Percentiles rank a stretch among this genome's conserved stretches.
Evolutionary conservation across 2,797 vertebrate species (phyloP).

Genomic region (Gymnoscopelus braueri): DNA sequence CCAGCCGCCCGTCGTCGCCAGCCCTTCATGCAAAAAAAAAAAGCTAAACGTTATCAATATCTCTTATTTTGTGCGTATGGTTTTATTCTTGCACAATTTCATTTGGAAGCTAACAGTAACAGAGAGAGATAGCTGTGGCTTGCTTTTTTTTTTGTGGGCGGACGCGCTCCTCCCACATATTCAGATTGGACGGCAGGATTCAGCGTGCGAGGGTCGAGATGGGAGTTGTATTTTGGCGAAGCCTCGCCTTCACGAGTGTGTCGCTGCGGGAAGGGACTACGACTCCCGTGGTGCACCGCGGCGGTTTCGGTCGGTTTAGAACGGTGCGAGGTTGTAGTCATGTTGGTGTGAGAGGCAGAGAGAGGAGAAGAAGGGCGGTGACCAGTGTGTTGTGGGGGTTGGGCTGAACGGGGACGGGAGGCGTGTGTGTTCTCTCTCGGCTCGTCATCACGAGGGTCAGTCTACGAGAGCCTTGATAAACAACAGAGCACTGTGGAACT

Average conservation of each 20-base stretch:
- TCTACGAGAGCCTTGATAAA: not conserved
- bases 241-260: conserved; percentile 64
- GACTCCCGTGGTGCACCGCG: conserved; percentile 64
- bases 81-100: conserved; percentile 75
- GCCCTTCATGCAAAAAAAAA: conserved; percentile 46
- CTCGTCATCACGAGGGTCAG: conserved; percentile 18
- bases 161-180: conserved; percentile 85
- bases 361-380: conserved; percentile 76
- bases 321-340: conserved; percentile 62
- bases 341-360: conserved; percentile 78
- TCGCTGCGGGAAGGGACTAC: conserved; percentile 57
- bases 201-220: conserved; percentile 76
- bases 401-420: conserved; percentile 78
- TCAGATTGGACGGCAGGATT: conserved; percentile 81
- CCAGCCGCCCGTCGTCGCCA: conserved; percentile 27
- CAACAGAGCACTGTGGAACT: no score
- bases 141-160: conserved; percentile 78
- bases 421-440: conserved; percentile 53
- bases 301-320: conserved; percentile 1
- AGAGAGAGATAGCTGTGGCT: conserved; percentile 77
- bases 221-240: conserved; percentile 84
- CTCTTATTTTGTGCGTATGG: conserved; percentile 64
- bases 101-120: conserved; percentile 62
- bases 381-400: conserved; percentile 77
- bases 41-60: conserved; percentile 46